phyloP scores from a whole-genome alignment of 1,140 invertebrate genomes.

The Drosophila pectinifera region DNA sequence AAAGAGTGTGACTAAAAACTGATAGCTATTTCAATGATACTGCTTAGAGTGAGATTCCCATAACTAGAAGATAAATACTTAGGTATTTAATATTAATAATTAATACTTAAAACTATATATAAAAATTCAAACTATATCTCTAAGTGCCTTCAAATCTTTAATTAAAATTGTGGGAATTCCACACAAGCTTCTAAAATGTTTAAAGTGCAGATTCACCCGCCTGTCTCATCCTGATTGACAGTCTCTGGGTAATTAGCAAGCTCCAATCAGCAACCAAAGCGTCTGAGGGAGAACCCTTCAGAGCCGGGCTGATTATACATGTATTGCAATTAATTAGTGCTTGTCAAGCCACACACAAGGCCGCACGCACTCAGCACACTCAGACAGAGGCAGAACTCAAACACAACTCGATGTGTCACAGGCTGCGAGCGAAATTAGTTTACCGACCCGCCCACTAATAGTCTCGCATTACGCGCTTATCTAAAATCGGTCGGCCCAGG shows the following conservation, averaged over 20 bases:
- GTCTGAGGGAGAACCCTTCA: conserved; percentile 10
- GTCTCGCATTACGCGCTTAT: conserved; percentile 59
- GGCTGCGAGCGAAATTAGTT: conserved; percentile 38
- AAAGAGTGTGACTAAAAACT: too few species aligned
- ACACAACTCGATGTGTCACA: conserved; percentile 5
- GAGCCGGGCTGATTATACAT: conserved; percentile 41
- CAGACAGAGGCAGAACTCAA: background rate
- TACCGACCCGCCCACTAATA: conserved; percentile 50
- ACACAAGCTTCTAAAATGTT: background rate
- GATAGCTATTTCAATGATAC: too few species aligned
- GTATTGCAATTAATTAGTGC: conserved; percentile 57
- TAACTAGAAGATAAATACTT: too few species aligned
- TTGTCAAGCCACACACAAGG: conserved; percentile 46
- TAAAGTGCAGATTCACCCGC: background rate
- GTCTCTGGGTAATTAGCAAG: conserved; percentile 28
- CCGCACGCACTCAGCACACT: conserved; percentile 19
- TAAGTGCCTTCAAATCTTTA: background rate
- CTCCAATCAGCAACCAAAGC: conserved; percentile 19
- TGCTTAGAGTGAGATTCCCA: too few species aligned
- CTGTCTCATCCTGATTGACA: conserved; percentile 31
- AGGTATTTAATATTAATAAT: background rate
- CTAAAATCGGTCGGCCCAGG: conserved; percentile 49
- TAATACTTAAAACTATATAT: too few species aligned
- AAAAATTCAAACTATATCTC: too few species aligned
- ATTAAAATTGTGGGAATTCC: background rate